Evolutionary conservation across 2,888 invertebrate genomes (phyloP), one percentile per base, ranked within the genome.

Genomic region (Hanleya hanleyi): DNA sequence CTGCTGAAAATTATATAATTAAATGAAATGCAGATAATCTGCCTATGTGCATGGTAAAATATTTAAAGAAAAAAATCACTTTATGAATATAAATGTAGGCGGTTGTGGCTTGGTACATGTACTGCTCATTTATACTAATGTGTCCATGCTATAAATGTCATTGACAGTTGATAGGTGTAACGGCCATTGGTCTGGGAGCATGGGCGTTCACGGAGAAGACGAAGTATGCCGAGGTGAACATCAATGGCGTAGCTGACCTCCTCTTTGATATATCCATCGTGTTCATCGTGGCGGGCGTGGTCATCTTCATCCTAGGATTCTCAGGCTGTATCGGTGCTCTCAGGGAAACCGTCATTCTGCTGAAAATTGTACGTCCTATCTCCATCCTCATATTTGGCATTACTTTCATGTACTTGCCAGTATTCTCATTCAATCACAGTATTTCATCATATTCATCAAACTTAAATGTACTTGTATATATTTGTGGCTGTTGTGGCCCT

Each of bases 201-300:
- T 97, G 97, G 90, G 97, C 97, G 0, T 96, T 97, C 87, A 94
- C 96, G 76, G 97, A 97, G 87, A 97, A 97, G 92, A 96, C 96
- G 94, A 95, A 96, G 87, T 49, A 22, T 32, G 94, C 95, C 90
- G 91, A 95, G 81, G 81, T 82, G 35, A 96, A 95, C 67, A 93
- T 97, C 29, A 62, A 78, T 74, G 81, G 81, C 9, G 78, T 86
- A 15, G 97, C 97, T 87, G 97, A 97, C 91, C 93, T 97, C 49
- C 84, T 92, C 41, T 92, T 97, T 70, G 97, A 98, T 91, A 95
- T 98, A 83, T 97, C 97, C 33, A 92, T 98, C 73, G 94, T 97
- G 70, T 94, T 97, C 91, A 95, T 97, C n/a, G 93, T 97, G 73
- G 94, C 96, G 74, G 97, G 97, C 1, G 94, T 94, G 38, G 94